Percentiles rank a stretch among this genome's conserved stretches.
These are phyloP conservation scores for Callocephalon fimbriatum DNA, from an alignment of 2,113 vertebrate species.

Conservation along the genomic window DNA sequence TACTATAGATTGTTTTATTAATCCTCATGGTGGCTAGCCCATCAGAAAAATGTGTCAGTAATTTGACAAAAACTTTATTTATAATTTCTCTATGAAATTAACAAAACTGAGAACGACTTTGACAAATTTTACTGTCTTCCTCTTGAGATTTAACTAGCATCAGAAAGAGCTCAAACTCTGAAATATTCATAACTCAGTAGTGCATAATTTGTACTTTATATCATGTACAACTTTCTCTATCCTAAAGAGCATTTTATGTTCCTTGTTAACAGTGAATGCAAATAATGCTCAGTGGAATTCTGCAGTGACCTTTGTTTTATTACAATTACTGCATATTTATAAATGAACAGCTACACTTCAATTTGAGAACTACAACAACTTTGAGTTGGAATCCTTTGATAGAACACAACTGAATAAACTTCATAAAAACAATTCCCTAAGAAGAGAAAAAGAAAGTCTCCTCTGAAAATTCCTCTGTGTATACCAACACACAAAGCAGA, in stretches of 20 bases:
- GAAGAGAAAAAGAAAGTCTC: constrained; percentile 46
- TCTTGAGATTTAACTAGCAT: constrained; percentile 3
- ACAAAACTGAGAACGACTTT: not conserved
- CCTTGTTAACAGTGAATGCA: constrained; percentile 66
- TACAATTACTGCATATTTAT: constrained; percentile 65
- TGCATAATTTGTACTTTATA: constrained; percentile 49
- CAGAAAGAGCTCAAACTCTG: not conserved
- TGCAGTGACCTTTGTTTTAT: constrained; percentile 69
- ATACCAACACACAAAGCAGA: constrained; percentile 39
- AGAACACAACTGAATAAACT: constrained; percentile 68
- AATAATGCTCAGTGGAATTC: constrained; percentile 65
- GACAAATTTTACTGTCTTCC: not conserved
- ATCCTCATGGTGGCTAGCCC: not conserved
- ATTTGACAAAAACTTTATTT: not conserved
- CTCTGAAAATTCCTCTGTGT: constrained; percentile 54
- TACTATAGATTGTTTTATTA: not conserved
- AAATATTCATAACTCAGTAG: constrained; percentile 40
- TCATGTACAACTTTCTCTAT: constrained; percentile 33
- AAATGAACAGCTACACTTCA: constrained; percentile 56
- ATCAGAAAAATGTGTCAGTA: not conserved
- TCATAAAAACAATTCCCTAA: constrained; percentile 64
- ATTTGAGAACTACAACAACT: constrained; percentile 57
- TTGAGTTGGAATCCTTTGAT: constrained; percentile 66
- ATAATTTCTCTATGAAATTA: not conserved
- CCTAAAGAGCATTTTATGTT: constrained; percentile 57